These are phyloP conservation scores for Brachyistius frenatus DNA, from an alignment of 2,113 vertebrate species.

Conservation along the genomic window DNA sequence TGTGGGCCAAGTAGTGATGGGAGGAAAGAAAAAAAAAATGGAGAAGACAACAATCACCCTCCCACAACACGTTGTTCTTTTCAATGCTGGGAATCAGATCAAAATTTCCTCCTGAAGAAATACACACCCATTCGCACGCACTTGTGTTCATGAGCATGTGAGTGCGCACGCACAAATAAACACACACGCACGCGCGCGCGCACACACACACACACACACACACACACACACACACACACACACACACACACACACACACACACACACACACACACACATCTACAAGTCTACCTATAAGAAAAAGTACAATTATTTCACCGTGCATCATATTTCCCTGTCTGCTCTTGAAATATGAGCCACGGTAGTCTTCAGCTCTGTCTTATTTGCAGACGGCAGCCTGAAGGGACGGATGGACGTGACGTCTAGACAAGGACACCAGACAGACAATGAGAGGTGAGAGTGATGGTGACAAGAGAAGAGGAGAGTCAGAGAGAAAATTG, in stretches of 20 bases:
- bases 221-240: no score
- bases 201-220: not conserved
- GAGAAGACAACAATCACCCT: constrained; percentile 57
- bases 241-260: not conserved
- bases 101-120: constrained; percentile 48
- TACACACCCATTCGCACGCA: constrained; percentile 39
- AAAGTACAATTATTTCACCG: constrained; percentile 55
- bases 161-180: not conserved
- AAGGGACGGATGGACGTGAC: constrained; percentile 68
- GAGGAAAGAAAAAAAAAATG: not conserved
- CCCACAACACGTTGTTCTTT: constrained; percentile 63
- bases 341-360: constrained; percentile 60
- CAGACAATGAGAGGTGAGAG: constrained; percentile 58
- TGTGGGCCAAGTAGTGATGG: constrained; percentile 45
- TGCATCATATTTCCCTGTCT: constrained; percentile 57
- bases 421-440: constrained; percentile 74
- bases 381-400: constrained; percentile 58
- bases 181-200: not conserved
- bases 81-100: constrained; percentile 64
- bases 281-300: constrained; percentile 27
- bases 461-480: constrained; percentile 59
- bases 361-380: constrained; percentile 46
- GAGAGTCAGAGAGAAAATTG: constrained; percentile 62
- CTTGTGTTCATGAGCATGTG: no score
- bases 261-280: not conserved